Evolutionary conservation across 2,113 vertebrate genomes (phyloP).

Genomic region (Mormyrus iriodes): DNA sequence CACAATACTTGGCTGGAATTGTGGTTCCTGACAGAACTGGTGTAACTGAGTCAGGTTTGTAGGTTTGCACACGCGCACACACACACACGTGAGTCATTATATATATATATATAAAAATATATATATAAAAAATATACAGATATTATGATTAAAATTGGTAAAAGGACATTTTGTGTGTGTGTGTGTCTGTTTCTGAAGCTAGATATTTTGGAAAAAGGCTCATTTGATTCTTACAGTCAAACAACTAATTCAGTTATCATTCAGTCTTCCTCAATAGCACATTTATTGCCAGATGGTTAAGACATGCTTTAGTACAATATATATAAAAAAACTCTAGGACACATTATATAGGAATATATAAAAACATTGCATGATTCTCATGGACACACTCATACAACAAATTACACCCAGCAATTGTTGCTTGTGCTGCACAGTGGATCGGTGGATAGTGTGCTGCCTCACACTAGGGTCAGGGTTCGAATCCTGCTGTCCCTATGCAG

Average conservation of each 20-base stretch:
- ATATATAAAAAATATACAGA: no score
- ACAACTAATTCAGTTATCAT: not conserved
- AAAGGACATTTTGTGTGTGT: no score
- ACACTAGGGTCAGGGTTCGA: not conserved
- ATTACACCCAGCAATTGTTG: not conserved
- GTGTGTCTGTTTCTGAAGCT: not conserved
- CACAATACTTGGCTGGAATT: no score
- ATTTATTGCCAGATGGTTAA: not conserved
- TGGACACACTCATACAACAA: not conserved
- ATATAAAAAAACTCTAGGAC: not conserved
- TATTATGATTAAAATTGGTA: not conserved
- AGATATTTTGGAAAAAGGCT: not conserved
- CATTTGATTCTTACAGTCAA: not conserved
- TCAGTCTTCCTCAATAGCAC: not conserved
- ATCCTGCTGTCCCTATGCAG: not conserved
- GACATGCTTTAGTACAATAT: not conserved
- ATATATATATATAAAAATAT: no score
- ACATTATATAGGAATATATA: not conserved
- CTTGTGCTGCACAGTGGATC: not conserved
- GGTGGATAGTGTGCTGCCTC: not conserved
- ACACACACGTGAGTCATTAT: no score
- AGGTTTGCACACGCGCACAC: no score
- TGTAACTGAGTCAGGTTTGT: no score
- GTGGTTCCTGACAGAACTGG: no score
- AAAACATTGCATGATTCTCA: not conserved